These are phyloP conservation scores for Trogon melanurus DNA, from an alignment of 2,113 vertebrate species.

Conservation along the genomic window DNA sequence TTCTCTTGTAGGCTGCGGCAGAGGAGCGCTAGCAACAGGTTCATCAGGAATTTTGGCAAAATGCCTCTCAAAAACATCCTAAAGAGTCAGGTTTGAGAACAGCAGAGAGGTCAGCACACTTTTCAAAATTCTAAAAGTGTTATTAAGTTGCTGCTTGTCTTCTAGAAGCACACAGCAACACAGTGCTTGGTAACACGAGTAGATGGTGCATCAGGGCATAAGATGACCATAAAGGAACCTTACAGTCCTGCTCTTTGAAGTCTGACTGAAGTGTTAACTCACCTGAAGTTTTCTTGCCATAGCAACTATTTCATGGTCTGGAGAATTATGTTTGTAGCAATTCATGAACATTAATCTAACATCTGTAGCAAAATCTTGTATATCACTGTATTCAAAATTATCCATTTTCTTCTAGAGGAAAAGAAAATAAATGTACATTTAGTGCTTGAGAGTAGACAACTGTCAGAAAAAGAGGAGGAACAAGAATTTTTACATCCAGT, in stretches of 20 bases:
- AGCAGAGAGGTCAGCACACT: neutral
- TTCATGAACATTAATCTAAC: slow-evolving; percentile 92
- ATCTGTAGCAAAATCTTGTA: slow-evolving; percentile 88
- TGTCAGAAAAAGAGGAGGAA: neutral
- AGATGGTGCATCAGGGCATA: neutral
- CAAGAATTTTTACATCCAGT: neutral
- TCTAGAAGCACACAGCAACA: neutral
- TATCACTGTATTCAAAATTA: slow-evolving; percentile 80
- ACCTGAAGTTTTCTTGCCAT: slow-evolving; percentile 94
- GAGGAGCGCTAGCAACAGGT: slow-evolving; percentile 18
- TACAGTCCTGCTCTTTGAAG: neutral
- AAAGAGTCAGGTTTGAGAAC: neutral
- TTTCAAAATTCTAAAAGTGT: neutral
- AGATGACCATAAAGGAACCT: neutral
- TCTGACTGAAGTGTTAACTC: neutral
- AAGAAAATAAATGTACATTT: neutral
- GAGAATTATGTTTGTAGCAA: slow-evolving; percentile 87
- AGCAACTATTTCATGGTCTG: slow-evolving; percentile 83
- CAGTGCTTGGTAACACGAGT: neutral
- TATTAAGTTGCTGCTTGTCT: neutral
- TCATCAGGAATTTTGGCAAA: slow-evolving; percentile 86
- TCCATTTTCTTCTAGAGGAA: slow-evolving; percentile 87
- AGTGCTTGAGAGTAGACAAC: neutral
- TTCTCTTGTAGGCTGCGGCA: neutral
- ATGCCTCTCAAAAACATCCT: slow-evolving; percentile 92